Conservation (phyloP, 2,888 invertebrate genomes). For the Thecocarcelia acutangulata region DNA sequence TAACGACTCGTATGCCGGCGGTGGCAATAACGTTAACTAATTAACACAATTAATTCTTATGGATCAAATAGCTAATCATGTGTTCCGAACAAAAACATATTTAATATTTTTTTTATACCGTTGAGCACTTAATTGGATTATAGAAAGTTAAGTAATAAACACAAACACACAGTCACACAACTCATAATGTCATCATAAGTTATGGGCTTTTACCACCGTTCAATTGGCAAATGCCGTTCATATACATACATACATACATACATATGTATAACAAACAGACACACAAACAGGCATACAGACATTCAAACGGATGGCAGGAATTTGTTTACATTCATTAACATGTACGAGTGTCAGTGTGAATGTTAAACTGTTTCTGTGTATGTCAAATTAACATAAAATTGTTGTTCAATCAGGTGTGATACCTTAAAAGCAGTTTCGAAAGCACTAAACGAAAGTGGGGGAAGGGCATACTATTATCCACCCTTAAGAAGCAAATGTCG, state of each 20-base stretch:
- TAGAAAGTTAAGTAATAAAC: slow-evolving; percentile 28
- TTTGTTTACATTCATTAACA: background rate
- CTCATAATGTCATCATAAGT: slow-evolving; percentile 21
- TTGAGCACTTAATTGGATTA: slow-evolving; percentile 63
- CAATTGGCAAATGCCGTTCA: slow-evolving; percentile 23
- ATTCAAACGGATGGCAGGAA: background rate
- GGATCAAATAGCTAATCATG: slow-evolving; percentile 8
- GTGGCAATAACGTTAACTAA: slow-evolving; percentile 2
- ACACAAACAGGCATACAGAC: background rate
- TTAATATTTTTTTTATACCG: slow-evolving; percentile 37
- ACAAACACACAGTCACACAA: background rate
- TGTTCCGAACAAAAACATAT: slow-evolving; percentile 12
- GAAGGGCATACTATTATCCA: slow-evolving; percentile 23
- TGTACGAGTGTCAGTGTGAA: background rate
- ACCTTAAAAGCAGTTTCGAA: slow-evolving; percentile 22
- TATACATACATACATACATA: background rate
- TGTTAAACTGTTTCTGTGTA: slow-evolving; percentile 30
- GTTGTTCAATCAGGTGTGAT: slow-evolving; percentile 63
- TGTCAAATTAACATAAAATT: slow-evolving; percentile 49
- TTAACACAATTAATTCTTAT: slow-evolving; percentile 21
- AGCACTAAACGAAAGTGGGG: background rate
- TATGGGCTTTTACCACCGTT: slow-evolving; percentile 2
- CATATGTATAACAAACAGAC: background rate
- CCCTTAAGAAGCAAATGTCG: slow-evolving; percentile 50
- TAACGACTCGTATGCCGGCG: background rate